A percentile compares a stretch with the other conserved stretches of the same genome.
phyloP scores from a whole-genome alignment of 92 coral and sea anemone genomes.

The Palythoa heliodiscus region DNA sequence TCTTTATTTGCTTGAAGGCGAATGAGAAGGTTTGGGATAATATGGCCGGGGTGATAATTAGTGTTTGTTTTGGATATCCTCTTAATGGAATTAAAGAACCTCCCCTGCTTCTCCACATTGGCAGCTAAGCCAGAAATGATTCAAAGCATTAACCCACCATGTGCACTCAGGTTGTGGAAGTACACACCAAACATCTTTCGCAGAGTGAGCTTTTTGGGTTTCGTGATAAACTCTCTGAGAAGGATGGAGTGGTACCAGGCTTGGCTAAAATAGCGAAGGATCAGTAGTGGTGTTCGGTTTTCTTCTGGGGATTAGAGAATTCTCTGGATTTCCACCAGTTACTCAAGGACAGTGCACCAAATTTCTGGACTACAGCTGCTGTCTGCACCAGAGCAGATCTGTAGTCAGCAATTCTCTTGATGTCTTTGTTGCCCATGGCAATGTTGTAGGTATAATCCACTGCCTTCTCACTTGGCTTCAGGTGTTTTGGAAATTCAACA shows the following conservation, averaged over 20 bases:
- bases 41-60: constrained; percentile 41
- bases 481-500: constrained; percentile 53
- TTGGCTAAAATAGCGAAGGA: constrained; percentile 64
- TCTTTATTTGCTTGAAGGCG: constrained; percentile 58
- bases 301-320: constrained; percentile 51
- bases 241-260: constrained; percentile 59
- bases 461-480: constrained; percentile 26
- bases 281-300: constrained; percentile 37
- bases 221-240: constrained; percentile 36
- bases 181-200: constrained; percentile 60
- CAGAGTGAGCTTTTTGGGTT: constrained; percentile 51
- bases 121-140: constrained; percentile 62
- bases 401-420: constrained; percentile 55
- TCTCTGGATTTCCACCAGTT: constrained; percentile 59
- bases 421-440: constrained; percentile 51
- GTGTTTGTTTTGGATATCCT: constrained; percentile 43
- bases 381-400: constrained; percentile 48
- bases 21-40: constrained; percentile 29
- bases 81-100: constrained; percentile 50
- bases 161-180: constrained; percentile 56
- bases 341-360: constrained; percentile 38
- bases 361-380: constrained; percentile 46
- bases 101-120: constrained; percentile 58
- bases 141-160: constrained; percentile 59
- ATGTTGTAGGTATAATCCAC: constrained; percentile 8